Evolutionary conservation across 2,113 vertebrate species (phyloP), one percentile per base, ranked within the genome.

Genomic region (Orycteropus afer): DNA sequence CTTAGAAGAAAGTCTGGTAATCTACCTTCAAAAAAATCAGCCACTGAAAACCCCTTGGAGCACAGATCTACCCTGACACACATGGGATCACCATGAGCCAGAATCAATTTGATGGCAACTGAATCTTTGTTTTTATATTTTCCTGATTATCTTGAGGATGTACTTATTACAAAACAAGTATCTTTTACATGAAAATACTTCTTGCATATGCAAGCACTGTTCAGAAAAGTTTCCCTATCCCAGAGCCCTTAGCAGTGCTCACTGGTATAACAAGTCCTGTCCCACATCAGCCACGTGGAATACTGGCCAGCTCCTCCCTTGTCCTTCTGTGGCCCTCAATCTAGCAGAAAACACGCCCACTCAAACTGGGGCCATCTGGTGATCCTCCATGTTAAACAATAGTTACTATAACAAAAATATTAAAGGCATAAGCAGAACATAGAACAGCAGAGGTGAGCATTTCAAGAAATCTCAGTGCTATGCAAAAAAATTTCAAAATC

Each of bases 151-250:
- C 7, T 20, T 51, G 8, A 90, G 23, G 34, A 17, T 55, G 1
- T 2, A 40, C 45, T 7, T 67, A n/a, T 5, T 67, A 29, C 1
- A 45, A 37, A 83, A 79, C 0, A 82, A 84, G 81, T 34, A 0
- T 15, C 79, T 61, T 0, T 3, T n/a, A 69, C 3, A 59, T 67
- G 25, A 42, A 20, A 84, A 67, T 0, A 14, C 34, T 11, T 51
- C 82, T 3, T 76, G 40, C 29, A 20, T 0, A 0, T 1, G 18
- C 1, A 40, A 3, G 23, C 1, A 0, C 0, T 20, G 32, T 3
- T 77, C 89, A 37, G 81, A 65, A 73, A 71, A 81, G 63, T 37
- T 25, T 13, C 6, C 9, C 23, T 0, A 7, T 13, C 15, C 2
- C 57, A 47, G 49, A 77, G 0, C 10, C 27, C 32, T 25, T 14